These are phyloP conservation scores for Vombatus ursinus DNA, from an alignment of 2,113 vertebrate genomes.

Conservation along the genomic window DNA sequence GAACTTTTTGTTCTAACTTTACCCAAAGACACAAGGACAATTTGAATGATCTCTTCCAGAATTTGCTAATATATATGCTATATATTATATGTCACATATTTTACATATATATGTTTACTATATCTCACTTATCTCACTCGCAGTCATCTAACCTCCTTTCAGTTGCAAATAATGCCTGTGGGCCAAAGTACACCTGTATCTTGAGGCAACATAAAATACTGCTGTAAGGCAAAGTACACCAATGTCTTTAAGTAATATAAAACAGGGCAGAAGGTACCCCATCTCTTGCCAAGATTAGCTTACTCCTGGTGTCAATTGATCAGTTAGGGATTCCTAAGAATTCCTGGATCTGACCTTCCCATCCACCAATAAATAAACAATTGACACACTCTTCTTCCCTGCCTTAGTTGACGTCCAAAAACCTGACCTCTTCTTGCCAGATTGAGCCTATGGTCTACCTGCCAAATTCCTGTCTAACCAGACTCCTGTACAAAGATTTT, in stretches of 20 bases:
- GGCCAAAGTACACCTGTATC: neutral
- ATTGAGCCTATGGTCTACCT: neutral
- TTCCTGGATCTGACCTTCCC: neutral
- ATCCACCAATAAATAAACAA: neutral
- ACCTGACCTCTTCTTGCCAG: neutral
- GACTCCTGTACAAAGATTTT: neutral
- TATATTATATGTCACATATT: neutral
- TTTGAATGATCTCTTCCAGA: neutral
- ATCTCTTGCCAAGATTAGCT: neutral
- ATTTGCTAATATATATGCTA: neutral
- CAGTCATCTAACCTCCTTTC: neutral
- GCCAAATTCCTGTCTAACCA: neutral
- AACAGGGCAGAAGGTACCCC: neutral
- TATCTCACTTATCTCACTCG: neutral
- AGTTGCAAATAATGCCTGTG: neutral
- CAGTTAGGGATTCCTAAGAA: neutral
- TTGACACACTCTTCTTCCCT: neutral
- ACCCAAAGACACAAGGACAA: neutral
- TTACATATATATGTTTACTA: neutral
- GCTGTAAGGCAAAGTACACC: neutral
- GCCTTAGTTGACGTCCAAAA: neutral
- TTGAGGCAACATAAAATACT: no score
- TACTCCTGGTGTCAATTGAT: neutral
- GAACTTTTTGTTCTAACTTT: neutral
- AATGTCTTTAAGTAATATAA: neutral